A percentile compares a stretch with the other conserved stretches of the same genome.
These are phyloP conservation scores for Diplodus puntazzo DNA, from an alignment of 2,797 vertebrate genomes.

Conservation along the genomic window DNA sequence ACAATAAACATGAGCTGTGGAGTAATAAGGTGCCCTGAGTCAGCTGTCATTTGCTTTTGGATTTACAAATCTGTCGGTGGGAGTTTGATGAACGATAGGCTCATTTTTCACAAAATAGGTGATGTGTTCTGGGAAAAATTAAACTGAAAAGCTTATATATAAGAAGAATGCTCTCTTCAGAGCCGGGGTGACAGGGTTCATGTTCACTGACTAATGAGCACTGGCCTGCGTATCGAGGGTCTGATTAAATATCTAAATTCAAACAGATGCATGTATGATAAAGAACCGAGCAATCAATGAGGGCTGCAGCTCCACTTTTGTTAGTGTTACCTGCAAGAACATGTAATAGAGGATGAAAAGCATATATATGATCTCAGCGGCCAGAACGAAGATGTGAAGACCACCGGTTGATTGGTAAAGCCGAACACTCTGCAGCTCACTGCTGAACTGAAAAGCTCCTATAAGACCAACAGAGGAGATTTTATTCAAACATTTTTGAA, in stretches of 20 bases:
- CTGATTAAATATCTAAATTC: not conserved
- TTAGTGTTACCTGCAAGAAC: constrained; percentile 88
- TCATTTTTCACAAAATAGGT: not conserved
- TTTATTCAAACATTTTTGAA: not conserved
- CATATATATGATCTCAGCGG: constrained; percentile 90
- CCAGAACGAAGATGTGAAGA: constrained; percentile 89
- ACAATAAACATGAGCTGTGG: not conserved
- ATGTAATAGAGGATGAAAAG: constrained; percentile 94
- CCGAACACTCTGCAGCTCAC: constrained; percentile 86
- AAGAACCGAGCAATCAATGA: not conserved
- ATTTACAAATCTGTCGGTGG: not conserved
- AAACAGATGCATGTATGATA: not conserved
- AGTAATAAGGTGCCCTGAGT: not conserved
- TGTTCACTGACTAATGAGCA: constrained; percentile 2
- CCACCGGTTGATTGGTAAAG: constrained; percentile 88
- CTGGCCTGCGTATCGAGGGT: not conserved
- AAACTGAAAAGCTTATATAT: not conserved
- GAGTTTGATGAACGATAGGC: not conserved
- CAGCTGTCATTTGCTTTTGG: not conserved
- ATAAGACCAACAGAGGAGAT: not conserved
- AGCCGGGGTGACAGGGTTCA: not conserved
- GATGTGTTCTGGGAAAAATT: not conserved
- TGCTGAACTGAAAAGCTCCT: constrained; percentile 90
- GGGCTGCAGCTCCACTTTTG: not conserved
- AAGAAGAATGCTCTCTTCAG: not conserved